Evolutionary conservation across 2,797 vertebrate species (phyloP), one percentile per base, ranked within the genome.

Genomic region (Pseudochaenichthys georgianus): DNA sequence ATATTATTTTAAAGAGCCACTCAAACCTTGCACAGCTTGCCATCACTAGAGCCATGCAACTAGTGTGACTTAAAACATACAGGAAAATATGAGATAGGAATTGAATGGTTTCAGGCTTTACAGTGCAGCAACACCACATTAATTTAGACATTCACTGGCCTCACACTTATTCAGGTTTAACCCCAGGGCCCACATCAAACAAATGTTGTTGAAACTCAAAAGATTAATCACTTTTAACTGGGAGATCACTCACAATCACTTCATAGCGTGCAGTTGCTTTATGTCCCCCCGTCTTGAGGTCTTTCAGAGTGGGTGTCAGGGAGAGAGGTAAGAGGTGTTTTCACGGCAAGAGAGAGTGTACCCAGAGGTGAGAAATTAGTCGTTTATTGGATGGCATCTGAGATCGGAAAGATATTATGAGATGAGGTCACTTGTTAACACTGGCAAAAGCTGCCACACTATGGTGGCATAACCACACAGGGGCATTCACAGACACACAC

Each of bases 381-480:
- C 70, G 67, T 82, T 88, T 68, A 86, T 77, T 90, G 85, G 90
- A 87, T 57, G 83, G 77, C 80, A 82, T 89, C 82, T 85, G 60
- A 78, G 69, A 84, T 84, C 60, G 81, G 89, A 91, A 92, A 86
- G 60, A 83, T 73, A 81, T 78, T 79, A 87, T 69, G 59, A 59
- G 68, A 88, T 93, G 90, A 91, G 83, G 84, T 94, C 90, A 94
- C 86, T 81, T 91, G 84, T 92, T 92, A 86, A 75, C 80, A 80
- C 89, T 92, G 90, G 89, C 86, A 87, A 64, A 68, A 74, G 71
- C 77, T 72, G 66, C 63, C 70, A 64, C 71, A 63, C 28, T 15
- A 21, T 78, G 77, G 85, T 88, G 86, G 88, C 83, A 84, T 15
- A 77, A 81, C 71, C 78, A 64, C 83, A 75, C 76, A 62, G 62